Base-by-base conservation (phyloP, 2,888 invertebrate species). In the Dynastes maya region DNA sequence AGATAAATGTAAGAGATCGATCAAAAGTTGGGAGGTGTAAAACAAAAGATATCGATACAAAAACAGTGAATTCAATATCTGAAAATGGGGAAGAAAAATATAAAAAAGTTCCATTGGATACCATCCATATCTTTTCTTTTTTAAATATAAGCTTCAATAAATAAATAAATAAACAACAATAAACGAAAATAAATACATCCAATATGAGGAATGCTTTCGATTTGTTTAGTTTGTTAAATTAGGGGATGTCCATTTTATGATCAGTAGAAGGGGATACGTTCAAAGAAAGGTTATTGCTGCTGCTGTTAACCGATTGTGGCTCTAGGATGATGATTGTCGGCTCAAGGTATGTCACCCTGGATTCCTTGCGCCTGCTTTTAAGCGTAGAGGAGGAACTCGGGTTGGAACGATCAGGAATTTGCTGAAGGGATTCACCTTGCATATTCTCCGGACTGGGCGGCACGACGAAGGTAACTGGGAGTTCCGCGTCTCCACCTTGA, bases 361-460 rank as follows among this genome's bases (percentile, higher is more conserved):
- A 32, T 65, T 82, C 82, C 55, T 80, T 79, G 13, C 82, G 81
- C 67, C 80, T 78, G 74, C 80, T 82, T 16, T 58, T 65, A n/a
- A 53, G 6, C 40, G 78, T 72, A 37, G 75, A 45, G n/a, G 67
- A 55, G 49, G 72, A 63, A 37, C 58, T 77, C n/a, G 61, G 16
- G 45, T 61, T 58, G 9, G 63, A 61, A 37, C 58, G 29, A 40
- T 68, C 72, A 9, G 71, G 45, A 29, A 65, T 65, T 13, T 65
- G 64, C 22, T 11, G 67, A 49, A 76, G 74, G 76, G 79, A 79
- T 76, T 88, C 88, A 88, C 88, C 88, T 88, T 87, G 87, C 9
- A 29, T 84, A 68, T 83, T 83, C 29, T 89, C 89, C 0, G 89
- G 89, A 81, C 88, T 88, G 1, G 89, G 88, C 5, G 89, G 89